Conservation (phyloP, 2,113 vertebrate genomes). For the Megalops atlanticus region DNA sequence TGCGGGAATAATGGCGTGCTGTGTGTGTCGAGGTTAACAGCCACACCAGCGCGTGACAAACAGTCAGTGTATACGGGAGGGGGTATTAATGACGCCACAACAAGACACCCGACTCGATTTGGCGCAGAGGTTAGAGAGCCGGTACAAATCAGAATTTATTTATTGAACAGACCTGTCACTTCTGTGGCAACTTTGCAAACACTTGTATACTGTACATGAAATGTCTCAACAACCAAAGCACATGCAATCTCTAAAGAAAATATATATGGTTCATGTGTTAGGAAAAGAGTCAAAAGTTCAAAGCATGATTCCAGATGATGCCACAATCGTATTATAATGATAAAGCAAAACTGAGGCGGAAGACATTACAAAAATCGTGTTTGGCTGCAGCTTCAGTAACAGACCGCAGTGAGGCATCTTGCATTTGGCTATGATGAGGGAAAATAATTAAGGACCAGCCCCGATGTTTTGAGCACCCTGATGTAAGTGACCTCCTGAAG, state of each 20-base stretch:
- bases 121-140: constrained; percentile 12
- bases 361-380: constrained; percentile 11
- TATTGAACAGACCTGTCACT: constrained; percentile 58
- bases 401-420: constrained; percentile 12
- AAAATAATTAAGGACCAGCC: constrained; percentile 42
- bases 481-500: not conserved
- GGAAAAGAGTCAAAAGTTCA: constrained; percentile 38
- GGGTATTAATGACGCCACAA: not conserved
- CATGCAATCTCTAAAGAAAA: constrained; percentile 54
- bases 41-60: not conserved
- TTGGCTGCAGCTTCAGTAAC: constrained; percentile 19
- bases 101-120: constrained; percentile 15
- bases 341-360: constrained; percentile 1
- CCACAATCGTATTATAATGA: constrained; percentile 2
- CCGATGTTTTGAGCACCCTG: constrained; percentile 9
- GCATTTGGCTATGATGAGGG: not conserved
- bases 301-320: not conserved
- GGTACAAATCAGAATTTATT: constrained; percentile 75
- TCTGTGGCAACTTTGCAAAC: constrained; percentile 60
- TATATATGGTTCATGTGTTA: constrained; percentile 44
- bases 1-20: constrained; percentile 42
- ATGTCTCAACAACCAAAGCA: constrained; percentile 56
- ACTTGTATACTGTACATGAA: constrained; percentile 68
- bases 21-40: constrained; percentile 29
- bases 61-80: not conserved